These are phyloP conservation scores for Odontophorus gujanensis DNA, from an alignment of 2,113 vertebrate species.

Conservation along the genomic window DNA sequence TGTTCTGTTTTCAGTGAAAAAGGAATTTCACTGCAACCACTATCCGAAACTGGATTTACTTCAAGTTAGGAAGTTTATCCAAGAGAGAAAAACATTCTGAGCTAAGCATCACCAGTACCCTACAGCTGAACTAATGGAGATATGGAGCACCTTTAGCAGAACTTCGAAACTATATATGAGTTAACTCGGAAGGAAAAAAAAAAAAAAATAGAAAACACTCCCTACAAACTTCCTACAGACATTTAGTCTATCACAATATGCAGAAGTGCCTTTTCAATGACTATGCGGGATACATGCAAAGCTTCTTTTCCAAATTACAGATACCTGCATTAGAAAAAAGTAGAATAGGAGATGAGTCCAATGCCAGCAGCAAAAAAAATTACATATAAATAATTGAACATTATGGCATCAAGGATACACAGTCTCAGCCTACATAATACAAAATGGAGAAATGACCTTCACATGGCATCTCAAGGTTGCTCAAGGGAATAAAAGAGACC, in stretches of 20 bases:
- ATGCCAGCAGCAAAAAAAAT: not conserved
- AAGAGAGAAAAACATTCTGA: not conserved
- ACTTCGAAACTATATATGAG: not conserved
- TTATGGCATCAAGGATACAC: not conserved
- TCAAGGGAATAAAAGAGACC: accelerated
- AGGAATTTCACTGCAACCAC: not conserved
- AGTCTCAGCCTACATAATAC: not conserved
- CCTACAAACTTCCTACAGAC: not conserved
- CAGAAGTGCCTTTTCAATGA: not conserved
- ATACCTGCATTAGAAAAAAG: not conserved
- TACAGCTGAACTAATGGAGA: not conserved
- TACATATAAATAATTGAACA: not conserved
- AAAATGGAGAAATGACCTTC: not conserved
- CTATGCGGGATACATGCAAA: not conserved
- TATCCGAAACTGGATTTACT: not conserved
- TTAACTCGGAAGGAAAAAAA: not conserved
- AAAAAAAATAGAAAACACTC: not conserved
- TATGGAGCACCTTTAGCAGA: not conserved
- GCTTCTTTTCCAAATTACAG: not conserved
- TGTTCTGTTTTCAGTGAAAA: not conserved
- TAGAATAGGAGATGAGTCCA: not conserved
- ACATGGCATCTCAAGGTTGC: not conserved
- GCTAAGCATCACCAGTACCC: not conserved
- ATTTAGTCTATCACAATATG: not conserved
- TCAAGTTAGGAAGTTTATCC: not conserved